phyloP scores from a whole-genome alignment of 2,113 vertebrate species.

The Pogonocichla stellata region DNA sequence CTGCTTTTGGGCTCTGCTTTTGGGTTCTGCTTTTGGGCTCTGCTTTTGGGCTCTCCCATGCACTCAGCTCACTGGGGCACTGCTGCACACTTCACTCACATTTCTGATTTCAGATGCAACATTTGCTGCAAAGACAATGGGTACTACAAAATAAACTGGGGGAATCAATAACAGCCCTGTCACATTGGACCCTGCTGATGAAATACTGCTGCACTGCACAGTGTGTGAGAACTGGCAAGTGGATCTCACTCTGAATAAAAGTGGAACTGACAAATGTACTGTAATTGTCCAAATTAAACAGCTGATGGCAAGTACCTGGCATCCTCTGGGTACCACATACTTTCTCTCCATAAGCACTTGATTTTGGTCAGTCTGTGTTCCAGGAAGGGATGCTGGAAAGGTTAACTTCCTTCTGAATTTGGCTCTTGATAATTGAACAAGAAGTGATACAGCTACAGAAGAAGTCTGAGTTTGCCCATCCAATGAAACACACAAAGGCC shows the following conservation, averaged over 20 bases:
- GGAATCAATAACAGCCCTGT: not conserved
- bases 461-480: not conserved
- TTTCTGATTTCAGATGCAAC: not conserved
- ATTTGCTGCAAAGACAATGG: not conserved
- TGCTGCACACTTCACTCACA: not conserved
- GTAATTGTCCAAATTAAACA: not conserved
- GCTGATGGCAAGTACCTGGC: not conserved
- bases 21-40: not conserved
- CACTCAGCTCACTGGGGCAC: not conserved
- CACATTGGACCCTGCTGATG: rapidly evolving
- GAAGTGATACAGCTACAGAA: not conserved
- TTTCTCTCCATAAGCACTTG: not conserved
- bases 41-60: not conserved
- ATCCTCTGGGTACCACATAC: not conserved
- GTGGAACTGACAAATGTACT: not conserved
- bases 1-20: not conserved
- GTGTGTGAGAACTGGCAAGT: not conserved
- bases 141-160: not conserved
- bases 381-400: not conserved
- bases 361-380: not conserved
- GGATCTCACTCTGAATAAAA: not conserved
- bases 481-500: not conserved
- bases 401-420: not conserved
- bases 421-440: not conserved
- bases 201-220: not conserved